phyloP scores from a whole-genome alignment of 2,888 invertebrate genomes.

The Onthophagus sagittarius region DNA sequence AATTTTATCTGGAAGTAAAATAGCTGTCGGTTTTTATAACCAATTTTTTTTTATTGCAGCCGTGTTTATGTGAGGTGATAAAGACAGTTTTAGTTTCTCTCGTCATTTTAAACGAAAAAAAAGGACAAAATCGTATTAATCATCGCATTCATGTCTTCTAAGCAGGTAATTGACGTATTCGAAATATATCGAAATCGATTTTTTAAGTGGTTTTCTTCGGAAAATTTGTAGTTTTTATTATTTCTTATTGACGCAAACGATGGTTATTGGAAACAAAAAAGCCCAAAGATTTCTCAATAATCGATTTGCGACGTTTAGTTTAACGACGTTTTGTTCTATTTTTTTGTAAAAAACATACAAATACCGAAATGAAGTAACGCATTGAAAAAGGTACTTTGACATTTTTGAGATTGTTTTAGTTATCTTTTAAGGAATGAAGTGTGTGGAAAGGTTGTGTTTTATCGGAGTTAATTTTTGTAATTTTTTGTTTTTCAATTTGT shows the following conservation, averaged over 20 bases:
- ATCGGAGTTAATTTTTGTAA: background rate
- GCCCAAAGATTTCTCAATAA: background rate
- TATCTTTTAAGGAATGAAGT: background rate
- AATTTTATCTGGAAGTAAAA: background rate
- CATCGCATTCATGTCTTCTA: background rate
- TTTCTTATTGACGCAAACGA: background rate
- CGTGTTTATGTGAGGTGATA: no score
- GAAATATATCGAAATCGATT: background rate
- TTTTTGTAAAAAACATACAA: background rate
- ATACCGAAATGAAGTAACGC: background rate
- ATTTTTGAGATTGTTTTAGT: background rate
- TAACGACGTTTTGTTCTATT: background rate
- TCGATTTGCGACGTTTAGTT: background rate
- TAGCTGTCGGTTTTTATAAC: no score
- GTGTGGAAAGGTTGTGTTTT: background rate
- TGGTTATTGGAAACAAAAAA: background rate
- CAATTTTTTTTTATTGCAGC: no score
- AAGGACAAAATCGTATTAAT: background rate
- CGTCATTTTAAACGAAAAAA: no score
- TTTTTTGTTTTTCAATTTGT: no score
- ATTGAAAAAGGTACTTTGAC: background rate
- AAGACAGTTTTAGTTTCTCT: no score
- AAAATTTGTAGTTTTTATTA: background rate
- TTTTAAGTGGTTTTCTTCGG: background rate
- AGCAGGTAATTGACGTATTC: background rate